These are phyloP conservation scores for Drosophila leontia DNA, from an alignment of 1,140 invertebrate species.

Conservation along the genomic window DNA sequence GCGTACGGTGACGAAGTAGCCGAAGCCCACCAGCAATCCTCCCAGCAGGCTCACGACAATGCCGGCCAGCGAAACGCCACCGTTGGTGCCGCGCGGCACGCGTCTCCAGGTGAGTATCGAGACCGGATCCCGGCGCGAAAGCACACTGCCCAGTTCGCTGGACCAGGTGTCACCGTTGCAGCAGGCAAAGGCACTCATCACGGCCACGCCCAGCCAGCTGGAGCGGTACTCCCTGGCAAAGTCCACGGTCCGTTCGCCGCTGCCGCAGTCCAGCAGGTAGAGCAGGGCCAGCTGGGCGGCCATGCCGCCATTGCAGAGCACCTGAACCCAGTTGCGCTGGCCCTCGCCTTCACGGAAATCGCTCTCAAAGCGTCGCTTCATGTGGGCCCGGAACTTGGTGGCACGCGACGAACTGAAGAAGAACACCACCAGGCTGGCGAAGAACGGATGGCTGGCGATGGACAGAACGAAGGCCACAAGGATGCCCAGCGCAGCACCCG, in stretches of 20 bases:
- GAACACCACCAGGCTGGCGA: constrained; percentile 90
- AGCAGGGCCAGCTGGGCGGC: constrained; percentile 91
- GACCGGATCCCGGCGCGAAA: constrained; percentile 89
- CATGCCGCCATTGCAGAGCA: constrained; percentile 95
- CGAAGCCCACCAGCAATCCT: constrained; percentile 90
- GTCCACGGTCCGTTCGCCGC: constrained; percentile 92
- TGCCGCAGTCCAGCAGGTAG: constrained; percentile 93
- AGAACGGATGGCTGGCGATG: constrained; percentile 91
- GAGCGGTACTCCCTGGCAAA: constrained; percentile 91
- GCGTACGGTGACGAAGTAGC: constrained; percentile 89
- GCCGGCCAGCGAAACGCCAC: constrained; percentile 91
- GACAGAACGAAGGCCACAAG: constrained; percentile 93
- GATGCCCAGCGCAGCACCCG: constrained; percentile 90
- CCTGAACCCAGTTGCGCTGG: constrained; percentile 96
- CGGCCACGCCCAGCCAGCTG: constrained; percentile 92
- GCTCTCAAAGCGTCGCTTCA: constrained; percentile 91
- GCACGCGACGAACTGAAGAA: constrained; percentile 93
- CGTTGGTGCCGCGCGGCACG: constrained; percentile 95
- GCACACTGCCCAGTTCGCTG: constrained; percentile 93
- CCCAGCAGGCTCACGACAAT: constrained; percentile 90
- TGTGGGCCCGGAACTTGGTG: constrained; percentile 90
- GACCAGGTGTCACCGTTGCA: constrained; percentile 97
- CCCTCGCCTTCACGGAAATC: constrained; percentile 92
- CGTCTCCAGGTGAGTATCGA: constrained; percentile 91
- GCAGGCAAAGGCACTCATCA: constrained; percentile 92